phyloP scores from a whole-genome alignment of 2,888 invertebrate species.

The Caenorhabditis sp. region DNA sequence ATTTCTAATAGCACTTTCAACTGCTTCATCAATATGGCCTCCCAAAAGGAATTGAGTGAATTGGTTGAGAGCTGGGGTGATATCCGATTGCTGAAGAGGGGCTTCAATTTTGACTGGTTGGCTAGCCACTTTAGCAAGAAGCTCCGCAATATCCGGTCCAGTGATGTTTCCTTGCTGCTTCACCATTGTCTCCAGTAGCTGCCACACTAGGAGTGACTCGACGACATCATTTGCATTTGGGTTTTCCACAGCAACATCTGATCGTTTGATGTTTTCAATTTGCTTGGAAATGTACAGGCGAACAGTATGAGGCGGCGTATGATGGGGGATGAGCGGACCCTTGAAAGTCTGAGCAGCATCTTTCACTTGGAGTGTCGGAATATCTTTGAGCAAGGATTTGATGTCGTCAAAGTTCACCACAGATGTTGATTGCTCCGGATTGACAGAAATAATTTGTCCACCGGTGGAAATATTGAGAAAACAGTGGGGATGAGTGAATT shows the following conservation, averaged over 20 bases:
- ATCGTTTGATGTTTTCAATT: conserved; percentile 71
- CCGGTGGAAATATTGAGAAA: conserved; percentile 65
- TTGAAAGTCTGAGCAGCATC: conserved; percentile 65
- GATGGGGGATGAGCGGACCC: conserved; percentile 59
- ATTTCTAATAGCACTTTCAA: conserved; percentile 76
- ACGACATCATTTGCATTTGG: conserved; percentile 72
- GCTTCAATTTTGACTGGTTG: conserved; percentile 39
- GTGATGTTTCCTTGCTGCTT: conserved; percentile 78
- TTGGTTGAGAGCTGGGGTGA: conserved; percentile 67
- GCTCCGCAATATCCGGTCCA: conserved; percentile 78
- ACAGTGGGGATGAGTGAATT: conserved; percentile 62
- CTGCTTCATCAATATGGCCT: conserved; percentile 81
- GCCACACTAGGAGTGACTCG: conserved; percentile 79
- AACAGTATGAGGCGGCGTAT: conserved; percentile 59
- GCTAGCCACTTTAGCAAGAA: conserved; percentile 66
- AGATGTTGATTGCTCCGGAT: conserved; percentile 64
- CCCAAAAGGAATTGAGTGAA: conserved; percentile 77
- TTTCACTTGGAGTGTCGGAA: conserved; percentile 50
- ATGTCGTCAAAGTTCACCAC: conserved; percentile 62
- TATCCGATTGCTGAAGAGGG: conserved; percentile 52
- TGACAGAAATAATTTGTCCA: conserved; percentile 61
- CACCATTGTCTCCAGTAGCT: conserved; percentile 75
- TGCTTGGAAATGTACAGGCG: conserved; percentile 77
- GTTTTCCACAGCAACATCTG: conserved; percentile 75
- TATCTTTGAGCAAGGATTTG: conserved; percentile 52